Evolutionary conservation across 2,113 vertebrate genomes (phyloP), one percentile per base, ranked within the genome.

Genomic region (Crypturellus undulatus): DNA sequence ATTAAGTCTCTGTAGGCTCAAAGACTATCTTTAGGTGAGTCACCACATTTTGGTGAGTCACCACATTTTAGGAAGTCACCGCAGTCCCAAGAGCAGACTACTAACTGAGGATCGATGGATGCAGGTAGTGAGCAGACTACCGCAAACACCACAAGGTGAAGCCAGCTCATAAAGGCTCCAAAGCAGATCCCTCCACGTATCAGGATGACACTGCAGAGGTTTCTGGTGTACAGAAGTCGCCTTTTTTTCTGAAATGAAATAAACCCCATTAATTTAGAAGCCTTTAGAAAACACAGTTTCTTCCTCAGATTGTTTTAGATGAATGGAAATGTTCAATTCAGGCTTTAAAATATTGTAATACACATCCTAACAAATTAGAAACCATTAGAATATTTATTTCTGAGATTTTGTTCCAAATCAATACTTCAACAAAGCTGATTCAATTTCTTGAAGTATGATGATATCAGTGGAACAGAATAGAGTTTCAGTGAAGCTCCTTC

Each of bases 21-120:
- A 95, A 80, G 24, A 22, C 22, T 80, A 67, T 56, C 34, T 75
- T 80, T 36, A 59, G 71, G 75, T 88, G 90, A 94, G 28, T 90
- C 76, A 71, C 47, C 38, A 40, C 40, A 30, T 79, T 43, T 83
- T 84, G 71, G 75, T 88, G 90, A 94, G 28, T 90, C 76, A 71
- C 47, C 38, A 40, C 40, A 30, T 79, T 43, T 83, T 84, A 69
- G 52, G 87, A 60, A 83, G 68, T 80, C 68, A 20, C 18, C 45
- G 81, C 70, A 59, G 62, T 93, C 82, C 36, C 79, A 82, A 68
- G 36, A 25, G 69, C 68, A 73, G 84, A 73, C 82, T 85, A 62
- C 49, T 82, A 85, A 87, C 49, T 34, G 91, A 85, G 85, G 85
- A 88, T 93, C 92, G 90, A 96, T 90, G 96, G 92, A 83, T 76